These are phyloP conservation scores for Agrypnus murinus DNA, from an alignment of 2,888 invertebrate genomes.

Conservation along the genomic window DNA sequence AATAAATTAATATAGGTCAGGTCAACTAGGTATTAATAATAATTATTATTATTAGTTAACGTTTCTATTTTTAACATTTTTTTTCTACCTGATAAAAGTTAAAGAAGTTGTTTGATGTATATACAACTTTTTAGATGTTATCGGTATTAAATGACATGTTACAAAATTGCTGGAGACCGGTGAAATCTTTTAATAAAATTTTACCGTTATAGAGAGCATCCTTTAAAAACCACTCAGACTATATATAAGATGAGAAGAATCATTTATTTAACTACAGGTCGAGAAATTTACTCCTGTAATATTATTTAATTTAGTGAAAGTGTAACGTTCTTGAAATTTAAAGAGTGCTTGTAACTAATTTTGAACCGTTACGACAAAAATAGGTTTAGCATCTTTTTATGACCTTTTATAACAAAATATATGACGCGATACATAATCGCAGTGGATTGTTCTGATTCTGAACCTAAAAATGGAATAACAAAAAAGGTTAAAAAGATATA, in stretches of 20 bases:
- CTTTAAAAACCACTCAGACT: background rate
- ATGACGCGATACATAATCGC: too few relatives aligned
- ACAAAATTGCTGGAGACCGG: slow-evolving; percentile 31
- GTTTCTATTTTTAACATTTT: background rate
- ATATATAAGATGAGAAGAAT: background rate
- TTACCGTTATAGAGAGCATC: slow-evolving; percentile 13
- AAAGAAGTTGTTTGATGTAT: slow-evolving; percentile 12
- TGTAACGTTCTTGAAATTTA: too few relatives aligned
- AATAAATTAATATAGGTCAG: background rate
- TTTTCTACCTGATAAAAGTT: background rate
- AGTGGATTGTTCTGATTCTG: too few relatives aligned
- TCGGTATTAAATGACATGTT: slow-evolving; percentile 36
- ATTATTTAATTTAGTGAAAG: too few relatives aligned
- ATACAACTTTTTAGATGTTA: slow-evolving; percentile 33
- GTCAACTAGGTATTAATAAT: background rate
- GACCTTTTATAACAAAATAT: too few relatives aligned
- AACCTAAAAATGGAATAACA: too few relatives aligned
- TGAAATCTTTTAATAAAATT: slow-evolving; percentile 18
- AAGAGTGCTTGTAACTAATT: too few relatives aligned
- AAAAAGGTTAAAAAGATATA: too few relatives aligned
- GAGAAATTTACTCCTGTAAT: too few relatives aligned
- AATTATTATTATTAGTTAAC: too few relatives aligned
- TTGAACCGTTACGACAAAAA: too few relatives aligned
- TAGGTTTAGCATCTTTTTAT: too few relatives aligned
- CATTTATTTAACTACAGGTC: background rate